phyloP scores from a whole-genome alignment of 2,113 vertebrate species.

The Fulmarus glacialis region DNA sequence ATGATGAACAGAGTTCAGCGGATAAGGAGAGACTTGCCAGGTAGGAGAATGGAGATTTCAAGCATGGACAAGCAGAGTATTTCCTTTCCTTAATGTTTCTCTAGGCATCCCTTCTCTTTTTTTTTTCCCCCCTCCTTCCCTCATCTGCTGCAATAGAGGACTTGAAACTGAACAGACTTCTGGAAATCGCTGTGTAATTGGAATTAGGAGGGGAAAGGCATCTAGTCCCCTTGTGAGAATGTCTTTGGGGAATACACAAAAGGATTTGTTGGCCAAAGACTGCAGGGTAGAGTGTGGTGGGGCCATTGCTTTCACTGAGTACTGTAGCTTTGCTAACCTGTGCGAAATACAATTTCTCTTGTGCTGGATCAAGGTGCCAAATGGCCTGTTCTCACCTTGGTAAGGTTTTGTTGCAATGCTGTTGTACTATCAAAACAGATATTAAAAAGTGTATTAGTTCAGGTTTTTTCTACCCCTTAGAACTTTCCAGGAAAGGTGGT shows the following conservation, averaged over 20 bases:
- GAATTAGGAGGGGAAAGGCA: background rate
- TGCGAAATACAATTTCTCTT: background rate
- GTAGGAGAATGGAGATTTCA: slow-evolving; percentile 79
- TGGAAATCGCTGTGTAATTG: background rate
- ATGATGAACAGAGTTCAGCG: slow-evolving; percentile 91
- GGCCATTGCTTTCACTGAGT: background rate
- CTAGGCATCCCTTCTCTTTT: slow-evolving; percentile 29
- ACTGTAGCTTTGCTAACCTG: background rate
- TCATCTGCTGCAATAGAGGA: slow-evolving; percentile 46
- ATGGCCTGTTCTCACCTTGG: background rate
- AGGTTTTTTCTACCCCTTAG: background rate
- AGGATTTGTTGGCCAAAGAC: background rate
- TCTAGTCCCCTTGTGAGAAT: background rate
- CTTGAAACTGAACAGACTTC: background rate
- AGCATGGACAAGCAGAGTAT: slow-evolving; percentile 74
- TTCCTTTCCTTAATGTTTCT: slow-evolving; percentile 31
- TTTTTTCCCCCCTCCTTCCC: background rate
- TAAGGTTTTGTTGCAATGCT: background rate
- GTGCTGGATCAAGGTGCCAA: background rate
- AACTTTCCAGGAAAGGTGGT: background rate
- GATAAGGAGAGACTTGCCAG: slow-evolving; percentile 94
- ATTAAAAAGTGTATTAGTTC: background rate
- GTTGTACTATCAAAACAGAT: background rate
- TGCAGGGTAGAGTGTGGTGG: background rate
- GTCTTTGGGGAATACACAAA: background rate